Conservation (phyloP, 2,797 vertebrate genomes). For the Eutrigla gurnardus region DNA sequence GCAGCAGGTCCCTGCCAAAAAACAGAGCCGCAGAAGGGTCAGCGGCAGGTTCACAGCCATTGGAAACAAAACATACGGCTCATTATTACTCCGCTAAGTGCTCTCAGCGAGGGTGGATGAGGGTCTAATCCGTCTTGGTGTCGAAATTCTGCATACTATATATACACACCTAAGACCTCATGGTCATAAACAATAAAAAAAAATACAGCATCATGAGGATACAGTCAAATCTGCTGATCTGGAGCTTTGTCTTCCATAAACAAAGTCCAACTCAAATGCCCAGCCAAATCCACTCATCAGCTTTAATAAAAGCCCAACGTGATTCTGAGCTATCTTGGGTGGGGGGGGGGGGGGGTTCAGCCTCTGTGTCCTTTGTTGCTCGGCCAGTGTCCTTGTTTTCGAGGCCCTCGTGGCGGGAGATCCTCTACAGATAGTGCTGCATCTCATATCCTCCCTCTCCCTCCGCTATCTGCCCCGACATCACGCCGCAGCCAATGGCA, state of each 20-base stretch:
- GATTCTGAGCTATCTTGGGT: slow-evolving; percentile 60
- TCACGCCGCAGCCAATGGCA: slow-evolving; percentile 68
- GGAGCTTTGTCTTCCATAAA: slow-evolving; percentile 41
- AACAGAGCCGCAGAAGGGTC: slow-evolving; percentile 62
- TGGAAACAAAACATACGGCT: slow-evolving; percentile 52
- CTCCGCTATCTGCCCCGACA: slow-evolving; percentile 61
- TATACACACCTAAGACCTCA: slow-evolving; percentile 5
- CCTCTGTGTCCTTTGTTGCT: slow-evolving; percentile 69
- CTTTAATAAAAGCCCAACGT: slow-evolving; percentile 71
- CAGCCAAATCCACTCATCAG: slow-evolving; percentile 66
- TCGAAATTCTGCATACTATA: slow-evolving; percentile 4
- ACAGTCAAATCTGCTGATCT: slow-evolving; percentile 47
- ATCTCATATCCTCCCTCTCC: slow-evolving; percentile 76
- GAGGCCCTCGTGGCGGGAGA: slow-evolving; percentile 65
- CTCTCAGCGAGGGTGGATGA: slow-evolving; percentile 31
- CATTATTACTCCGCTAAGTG: slow-evolving; percentile 51
- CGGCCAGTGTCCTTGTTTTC: slow-evolving; percentile 69
- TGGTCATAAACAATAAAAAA: slow-evolving; percentile 42
- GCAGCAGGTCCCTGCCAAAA: slow-evolving; percentile 92
- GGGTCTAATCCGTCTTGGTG: slow-evolving; percentile 49
- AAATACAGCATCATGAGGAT: slow-evolving; percentile 21
- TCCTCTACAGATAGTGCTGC: slow-evolving; percentile 65
- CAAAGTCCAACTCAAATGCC: slow-evolving; percentile 46
- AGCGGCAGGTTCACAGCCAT: slow-evolving; percentile 48
- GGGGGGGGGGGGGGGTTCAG: slow-evolving; percentile 8